Percentiles rank a stretch among this genome's conserved stretches.
phyloP scores from a whole-genome alignment of 2,797 vertebrate species.

The Dromococcyx pavoninus region DNA sequence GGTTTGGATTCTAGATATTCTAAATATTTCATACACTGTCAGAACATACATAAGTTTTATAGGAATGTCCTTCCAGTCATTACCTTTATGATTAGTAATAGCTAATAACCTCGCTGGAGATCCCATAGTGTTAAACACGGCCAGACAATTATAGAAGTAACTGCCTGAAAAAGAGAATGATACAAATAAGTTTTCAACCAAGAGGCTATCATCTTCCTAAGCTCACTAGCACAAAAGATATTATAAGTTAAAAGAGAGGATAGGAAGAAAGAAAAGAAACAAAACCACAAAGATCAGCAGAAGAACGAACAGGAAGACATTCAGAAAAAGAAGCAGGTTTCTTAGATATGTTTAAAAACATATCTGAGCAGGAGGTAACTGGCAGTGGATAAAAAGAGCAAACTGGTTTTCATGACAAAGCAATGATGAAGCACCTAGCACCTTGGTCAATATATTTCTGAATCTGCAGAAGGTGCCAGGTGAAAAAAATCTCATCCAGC shows the following conservation, averaged over 20 bases:
- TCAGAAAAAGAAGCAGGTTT: neutral
- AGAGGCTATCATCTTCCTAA: neutral
- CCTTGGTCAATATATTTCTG: constrained; percentile 30
- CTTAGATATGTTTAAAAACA: neutral
- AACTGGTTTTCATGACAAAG: neutral
- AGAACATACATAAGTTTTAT: neutral
- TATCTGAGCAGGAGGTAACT: constrained; percentile 15
- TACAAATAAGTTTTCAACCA: neutral
- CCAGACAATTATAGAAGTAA: neutral
- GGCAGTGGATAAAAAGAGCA: neutral
- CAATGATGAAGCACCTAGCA: neutral
- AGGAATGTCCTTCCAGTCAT: neutral
- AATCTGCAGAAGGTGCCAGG: neutral
- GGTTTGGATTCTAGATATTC: neutral
- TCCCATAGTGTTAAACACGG: neutral
- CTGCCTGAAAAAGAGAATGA: neutral
- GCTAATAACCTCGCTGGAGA: neutral
- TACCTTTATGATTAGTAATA: neutral
- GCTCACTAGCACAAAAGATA: neutral
- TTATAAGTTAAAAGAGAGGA: neutral
- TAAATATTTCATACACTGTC: neutral
- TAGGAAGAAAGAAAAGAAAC: neutral
- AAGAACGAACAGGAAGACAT: neutral
- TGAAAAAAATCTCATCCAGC: neutral
- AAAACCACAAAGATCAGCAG: neutral